phyloP scores from a whole-genome alignment of 1,140 invertebrate species.

The Diuraphis noxia region DNA sequence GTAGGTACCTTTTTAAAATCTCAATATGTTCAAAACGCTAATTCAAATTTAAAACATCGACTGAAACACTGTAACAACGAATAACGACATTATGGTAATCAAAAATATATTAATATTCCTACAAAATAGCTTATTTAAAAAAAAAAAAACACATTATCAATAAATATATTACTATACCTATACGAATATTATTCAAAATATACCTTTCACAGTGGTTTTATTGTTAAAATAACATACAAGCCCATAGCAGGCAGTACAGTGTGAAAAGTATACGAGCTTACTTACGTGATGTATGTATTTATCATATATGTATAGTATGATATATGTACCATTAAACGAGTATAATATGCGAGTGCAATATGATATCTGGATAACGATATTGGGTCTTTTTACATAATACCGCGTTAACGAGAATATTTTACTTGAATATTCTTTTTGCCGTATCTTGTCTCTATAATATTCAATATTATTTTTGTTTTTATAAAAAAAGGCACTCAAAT shows the following conservation, averaged over 20 bases:
- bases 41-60: not conserved
- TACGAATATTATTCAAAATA: not conserved
- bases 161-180: not conserved
- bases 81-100: not conserved
- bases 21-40: not conserved
- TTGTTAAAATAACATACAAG: not conserved
- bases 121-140: not conserved
- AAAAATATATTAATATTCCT: not conserved
- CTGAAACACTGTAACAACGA: not conserved
- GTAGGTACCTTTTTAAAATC: not conserved
- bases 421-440: not conserved
- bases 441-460: not conserved
- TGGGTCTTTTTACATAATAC: not conserved
- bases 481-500: not conserved
- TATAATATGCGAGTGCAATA: not conserved
- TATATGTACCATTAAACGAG: not conserved
- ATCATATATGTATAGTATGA: not conserved
- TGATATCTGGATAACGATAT: not conserved
- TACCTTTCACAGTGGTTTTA: not conserved
- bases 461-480: not conserved
- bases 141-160: not conserved
- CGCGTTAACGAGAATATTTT: not conserved
- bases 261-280: not conserved
- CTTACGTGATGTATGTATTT: not conserved
- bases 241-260: not conserved